phyloP scores from a whole-genome alignment of 1,140 invertebrate genomes.

The Teleogryllus occipitalis region DNA sequence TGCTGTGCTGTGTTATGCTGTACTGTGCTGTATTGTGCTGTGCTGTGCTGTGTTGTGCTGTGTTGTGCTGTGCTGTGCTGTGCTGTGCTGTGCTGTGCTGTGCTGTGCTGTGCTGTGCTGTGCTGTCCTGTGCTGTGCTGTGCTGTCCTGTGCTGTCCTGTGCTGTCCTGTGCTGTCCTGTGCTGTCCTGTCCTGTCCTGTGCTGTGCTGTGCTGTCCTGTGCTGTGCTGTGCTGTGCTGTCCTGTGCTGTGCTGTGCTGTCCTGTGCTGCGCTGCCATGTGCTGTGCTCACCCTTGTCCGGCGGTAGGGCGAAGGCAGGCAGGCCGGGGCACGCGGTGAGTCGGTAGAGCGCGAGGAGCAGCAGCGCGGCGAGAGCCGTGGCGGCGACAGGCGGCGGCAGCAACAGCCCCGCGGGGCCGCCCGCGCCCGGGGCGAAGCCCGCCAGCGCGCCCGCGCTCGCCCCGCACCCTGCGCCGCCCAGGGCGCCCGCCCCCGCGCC shows the following conservation, averaged over 20 bases:
- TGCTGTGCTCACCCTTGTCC: neutral
- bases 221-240: constrained; percentile 27
- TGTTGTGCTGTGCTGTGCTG: constrained; percentile 27
- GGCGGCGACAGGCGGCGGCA: no score
- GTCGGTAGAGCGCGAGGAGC: no score
- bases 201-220: constrained; percentile 28
- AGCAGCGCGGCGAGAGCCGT: no score
- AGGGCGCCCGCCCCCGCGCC: no score
- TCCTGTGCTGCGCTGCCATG: constrained; percentile 20
- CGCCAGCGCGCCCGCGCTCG: no score
- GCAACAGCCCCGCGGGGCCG: no score
- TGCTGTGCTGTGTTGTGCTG: constrained; percentile 26
- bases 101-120: constrained; percentile 28
- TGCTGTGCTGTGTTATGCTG: constrained; percentile 24
- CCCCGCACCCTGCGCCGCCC: no score
- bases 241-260: constrained; percentile 27
- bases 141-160: constrained; percentile 25
- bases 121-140: constrained; percentile 27
- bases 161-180: constrained; percentile 26
- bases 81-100: constrained; percentile 27
- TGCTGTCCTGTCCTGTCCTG: constrained; percentile 26
- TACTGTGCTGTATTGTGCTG: constrained; percentile 24
- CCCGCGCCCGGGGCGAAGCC: no score
- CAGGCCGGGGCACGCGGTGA: no score
- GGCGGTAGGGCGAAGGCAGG: no score